phyloP scores from a whole-genome alignment of 35 echinoderm and acorn worm genomes.

The Strongylocentrotus purpuratus region DNA sequence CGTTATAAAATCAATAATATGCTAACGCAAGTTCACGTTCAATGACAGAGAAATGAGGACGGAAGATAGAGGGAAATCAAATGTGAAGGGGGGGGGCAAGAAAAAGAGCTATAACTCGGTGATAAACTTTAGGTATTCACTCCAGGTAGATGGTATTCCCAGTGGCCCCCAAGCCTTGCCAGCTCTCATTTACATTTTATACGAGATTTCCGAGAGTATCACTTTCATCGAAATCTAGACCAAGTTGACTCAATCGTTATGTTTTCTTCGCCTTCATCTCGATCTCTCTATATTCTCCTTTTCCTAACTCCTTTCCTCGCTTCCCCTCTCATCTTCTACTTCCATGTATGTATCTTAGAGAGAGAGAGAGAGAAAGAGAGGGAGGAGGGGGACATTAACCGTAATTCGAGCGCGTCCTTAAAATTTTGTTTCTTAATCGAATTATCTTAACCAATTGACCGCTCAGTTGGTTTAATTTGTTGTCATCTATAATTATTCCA shows the following conservation, averaged over 20 bases:
- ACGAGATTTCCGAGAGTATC: not conserved
- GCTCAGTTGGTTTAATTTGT: not conserved
- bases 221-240: conserved; percentile 17
- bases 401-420: not conserved
- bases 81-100: not conserved
- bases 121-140: not conserved
- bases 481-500: not conserved
- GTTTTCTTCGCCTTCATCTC: not conserved
- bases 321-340: not conserved
- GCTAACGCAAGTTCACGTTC: not conserved
- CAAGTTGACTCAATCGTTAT: conserved; percentile 11
- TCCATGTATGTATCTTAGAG: not conserved
- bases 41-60: not conserved
- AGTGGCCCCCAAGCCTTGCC: not conserved
- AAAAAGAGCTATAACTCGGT: not conserved
- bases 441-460: conserved; percentile 4
- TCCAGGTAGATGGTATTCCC: not conserved
- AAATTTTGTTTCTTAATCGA: conserved; percentile 2
- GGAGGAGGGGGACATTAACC: not conserved
- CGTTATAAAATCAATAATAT: not conserved
- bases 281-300: not conserved
- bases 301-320: not conserved
- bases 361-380: not conserved
- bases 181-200: not conserved
- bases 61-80: not conserved